Evolutionary conservation across 2,113 vertebrate species (phyloP), one percentile per base, ranked within the genome.

Genomic region (Hyperopisus bebe): DNA sequence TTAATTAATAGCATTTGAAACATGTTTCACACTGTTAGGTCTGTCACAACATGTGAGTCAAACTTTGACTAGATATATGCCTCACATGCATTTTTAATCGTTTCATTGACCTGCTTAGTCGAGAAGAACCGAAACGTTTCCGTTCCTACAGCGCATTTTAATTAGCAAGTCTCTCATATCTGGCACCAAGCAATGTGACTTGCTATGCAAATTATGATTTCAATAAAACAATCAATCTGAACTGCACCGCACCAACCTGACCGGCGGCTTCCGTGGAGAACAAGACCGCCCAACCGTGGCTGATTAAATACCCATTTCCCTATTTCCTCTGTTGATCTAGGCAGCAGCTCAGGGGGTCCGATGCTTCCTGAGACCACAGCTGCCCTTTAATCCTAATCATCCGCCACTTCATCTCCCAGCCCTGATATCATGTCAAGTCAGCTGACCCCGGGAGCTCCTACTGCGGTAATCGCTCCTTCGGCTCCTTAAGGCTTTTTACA

Each of bases 171-270:
- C n/a, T 80, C 74, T 42, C 74, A 17, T 80, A 80, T 80, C 74
- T 80, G 74, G 74, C 83, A 86, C 44, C 82, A 21, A 27, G 82
- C 44, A 50, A 47, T 27, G n/a, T 86, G 44, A 86, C 83, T 85
- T 50, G 44, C 83, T 24, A 50, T 50, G n/a, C 11, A 86, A 86
- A 86, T 86, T 48, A 50, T 50, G 44, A 50, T 47, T 48, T 86
- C 44, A 80, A 86, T 48, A 86, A 86, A 86, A 48, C 44, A 86
- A 86, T 86, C 47, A 47, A 47, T 15, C 46, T 27, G 83, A 84
- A 24, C 15, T 19, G 44, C 44, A 84, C 31, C 82, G 46, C 39
- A 47, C 42, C 9, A 46, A 13, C 24, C 82, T 24, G 42, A 44
- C 42, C 82, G 19, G 42, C 44, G 44, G 83, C 19, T 48, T 47